Percentiles rank a stretch among this genome's conserved stretches.
These are phyloP conservation scores for Acleris emargana DNA, from an alignment of 2,888 invertebrate genomes.

Conservation along the genomic window DNA sequence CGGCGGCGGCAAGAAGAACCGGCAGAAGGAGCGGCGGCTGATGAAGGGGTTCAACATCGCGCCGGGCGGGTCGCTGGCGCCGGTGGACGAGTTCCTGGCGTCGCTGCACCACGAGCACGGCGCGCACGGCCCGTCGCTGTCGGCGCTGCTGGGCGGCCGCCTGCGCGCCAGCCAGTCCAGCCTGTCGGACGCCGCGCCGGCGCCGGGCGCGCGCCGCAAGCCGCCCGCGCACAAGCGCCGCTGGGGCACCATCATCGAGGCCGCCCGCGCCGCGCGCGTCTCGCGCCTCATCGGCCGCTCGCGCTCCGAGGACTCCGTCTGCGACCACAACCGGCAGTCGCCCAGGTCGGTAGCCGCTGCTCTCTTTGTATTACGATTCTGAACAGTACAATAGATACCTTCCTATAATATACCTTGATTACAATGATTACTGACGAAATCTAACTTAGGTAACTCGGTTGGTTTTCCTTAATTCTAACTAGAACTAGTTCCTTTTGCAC, in stretches of 20 bases:
- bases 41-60: constrained; percentile 98
- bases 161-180: constrained; percentile 72
- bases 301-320: constrained; percentile 92
- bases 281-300: constrained; percentile 91
- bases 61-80: constrained; percentile 86
- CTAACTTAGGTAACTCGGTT: background rate
- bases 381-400: background rate
- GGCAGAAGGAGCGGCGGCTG: constrained; percentile 94
- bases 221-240: constrained; percentile 87
- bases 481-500: background rate
- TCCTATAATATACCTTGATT: background rate
- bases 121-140: constrained; percentile 75
- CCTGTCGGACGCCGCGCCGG: constrained; percentile 64
- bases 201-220: constrained; percentile 53
- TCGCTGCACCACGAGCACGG: constrained; percentile 86
- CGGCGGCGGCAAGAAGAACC: constrained; percentile 96
- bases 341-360: constrained; percentile 58
- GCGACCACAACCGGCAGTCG: constrained; percentile 84
- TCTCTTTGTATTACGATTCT: background rate
- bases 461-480: background rate
- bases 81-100: constrained; percentile 91
- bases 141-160: constrained; percentile 87
- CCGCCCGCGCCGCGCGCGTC: constrained; percentile 91
- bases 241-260: constrained; percentile 94
- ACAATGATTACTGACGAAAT: background rate